These are phyloP conservation scores for Petaurus breviceps DNA, from an alignment of 2,113 vertebrate genomes.

Conservation along the genomic window DNA sequence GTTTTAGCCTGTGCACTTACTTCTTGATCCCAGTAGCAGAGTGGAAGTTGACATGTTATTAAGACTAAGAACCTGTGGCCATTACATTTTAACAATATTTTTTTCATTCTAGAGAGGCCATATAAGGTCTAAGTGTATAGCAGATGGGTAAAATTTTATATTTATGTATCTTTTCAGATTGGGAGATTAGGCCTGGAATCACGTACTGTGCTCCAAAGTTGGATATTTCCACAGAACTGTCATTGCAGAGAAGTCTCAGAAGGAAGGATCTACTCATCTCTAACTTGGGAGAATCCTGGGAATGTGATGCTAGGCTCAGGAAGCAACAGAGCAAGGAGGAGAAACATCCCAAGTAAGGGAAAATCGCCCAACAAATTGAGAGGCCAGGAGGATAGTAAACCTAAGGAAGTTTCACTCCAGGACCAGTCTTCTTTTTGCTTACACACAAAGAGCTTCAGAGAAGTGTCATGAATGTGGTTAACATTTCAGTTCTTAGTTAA, in stretches of 20 bases:
- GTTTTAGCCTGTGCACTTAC: neutral
- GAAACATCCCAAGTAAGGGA: neutral
- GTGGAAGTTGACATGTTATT: neutral
- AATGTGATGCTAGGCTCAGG: neutral
- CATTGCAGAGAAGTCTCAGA: neutral
- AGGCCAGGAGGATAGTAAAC: neutral
- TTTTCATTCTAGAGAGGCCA: too few relatives aligned
- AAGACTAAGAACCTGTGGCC: conserved; percentile 73
- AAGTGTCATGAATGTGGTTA: neutral
- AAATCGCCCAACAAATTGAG: neutral
- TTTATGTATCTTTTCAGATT: neutral
- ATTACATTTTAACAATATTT: neutral
- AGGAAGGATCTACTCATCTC: neutral
- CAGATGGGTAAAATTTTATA: neutral
- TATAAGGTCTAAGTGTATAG: neutral
- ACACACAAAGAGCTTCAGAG: neutral
- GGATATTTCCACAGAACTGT: neutral
- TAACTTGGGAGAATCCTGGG: neutral
- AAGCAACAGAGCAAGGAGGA: neutral
- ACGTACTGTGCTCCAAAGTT: neutral
- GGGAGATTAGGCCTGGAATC: neutral
- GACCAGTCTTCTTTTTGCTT: neutral
- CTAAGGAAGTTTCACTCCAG: neutral
- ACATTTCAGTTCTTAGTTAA: neutral
- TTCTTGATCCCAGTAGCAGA: neutral